A percentile compares a stretch with the other conserved stretches of the same genome.
Evolutionary conservation across 2,888 invertebrate species (phyloP).

Genomic region (Ochropleura leucogaster): DNA sequence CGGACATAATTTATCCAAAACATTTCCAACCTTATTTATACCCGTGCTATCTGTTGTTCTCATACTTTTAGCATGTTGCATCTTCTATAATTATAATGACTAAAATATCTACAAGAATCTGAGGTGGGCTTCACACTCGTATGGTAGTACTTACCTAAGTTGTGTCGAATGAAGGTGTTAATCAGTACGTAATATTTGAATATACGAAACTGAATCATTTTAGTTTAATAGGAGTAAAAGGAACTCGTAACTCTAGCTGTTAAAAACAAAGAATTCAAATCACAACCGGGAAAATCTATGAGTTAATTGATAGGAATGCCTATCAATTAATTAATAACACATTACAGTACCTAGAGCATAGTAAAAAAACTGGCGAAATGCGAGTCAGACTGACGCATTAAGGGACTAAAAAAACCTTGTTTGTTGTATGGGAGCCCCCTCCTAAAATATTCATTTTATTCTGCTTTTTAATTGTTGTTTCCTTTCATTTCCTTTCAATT

Average conservation of each 20-base stretch:
- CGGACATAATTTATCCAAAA: slow-evolving; percentile 58
- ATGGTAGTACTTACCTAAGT: neutral
- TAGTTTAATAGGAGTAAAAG: neutral
- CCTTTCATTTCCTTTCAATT: too few species aligned
- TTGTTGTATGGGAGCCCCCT: too few species aligned
- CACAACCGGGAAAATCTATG: slow-evolving; percentile 10
- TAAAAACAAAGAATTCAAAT: slow-evolving; percentile 12
- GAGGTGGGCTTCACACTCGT: slow-evolving; percentile 2
- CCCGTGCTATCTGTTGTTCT: slow-evolving; percentile 39
- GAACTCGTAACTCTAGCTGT: neutral
- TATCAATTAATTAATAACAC: slow-evolving; percentile 5
- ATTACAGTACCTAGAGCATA: neutral
- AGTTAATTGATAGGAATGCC: too few species aligned
- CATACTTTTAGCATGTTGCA: slow-evolving; percentile 41
- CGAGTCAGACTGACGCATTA: too few species aligned
- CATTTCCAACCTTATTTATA: slow-evolving; percentile 49
- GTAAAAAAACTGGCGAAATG: too few species aligned
- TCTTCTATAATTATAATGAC: slow-evolving; percentile 37
- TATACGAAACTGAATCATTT: neutral
- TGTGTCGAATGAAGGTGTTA: neutral
- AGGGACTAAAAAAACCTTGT: too few species aligned
- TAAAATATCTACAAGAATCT: slow-evolving; percentile 23
- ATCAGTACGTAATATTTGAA: neutral
- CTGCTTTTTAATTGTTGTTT: too few species aligned
- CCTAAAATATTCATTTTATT: too few species aligned